These are phyloP conservation scores for Lanius ludovicianus DNA, from an alignment of 2,113 vertebrate species.

Conservation along the genomic window DNA sequence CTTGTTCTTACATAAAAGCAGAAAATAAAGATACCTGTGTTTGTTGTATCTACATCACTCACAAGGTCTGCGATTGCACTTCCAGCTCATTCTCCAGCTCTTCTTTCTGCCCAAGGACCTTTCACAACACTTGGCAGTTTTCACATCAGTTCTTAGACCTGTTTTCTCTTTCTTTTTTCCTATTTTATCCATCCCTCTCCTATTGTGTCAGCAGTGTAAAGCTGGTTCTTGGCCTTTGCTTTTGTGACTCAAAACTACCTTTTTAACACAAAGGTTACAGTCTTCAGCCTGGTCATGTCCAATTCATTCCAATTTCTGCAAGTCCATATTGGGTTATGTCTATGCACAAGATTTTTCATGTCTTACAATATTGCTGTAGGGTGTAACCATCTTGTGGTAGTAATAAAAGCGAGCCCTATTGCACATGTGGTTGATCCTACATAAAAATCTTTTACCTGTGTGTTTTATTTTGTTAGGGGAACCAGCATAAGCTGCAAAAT, in stretches of 20 bases:
- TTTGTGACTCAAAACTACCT: neutral
- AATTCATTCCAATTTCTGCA: neutral
- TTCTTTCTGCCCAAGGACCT: neutral
- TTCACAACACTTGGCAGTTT: neutral
- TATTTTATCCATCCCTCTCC: neutral
- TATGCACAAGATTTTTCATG: neutral
- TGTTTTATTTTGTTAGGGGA: constrained; percentile 6
- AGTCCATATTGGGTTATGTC: neutral
- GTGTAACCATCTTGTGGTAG: neutral
- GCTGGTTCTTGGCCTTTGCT: neutral
- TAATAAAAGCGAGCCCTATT: neutral
- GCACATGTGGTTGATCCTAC: neutral
- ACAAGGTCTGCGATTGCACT: neutral
- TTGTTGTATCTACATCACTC: neutral
- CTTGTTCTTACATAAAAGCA: neutral
- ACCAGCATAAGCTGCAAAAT: neutral
- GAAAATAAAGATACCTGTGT: neutral
- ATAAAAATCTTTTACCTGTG: neutral
- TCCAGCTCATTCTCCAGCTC: neutral
- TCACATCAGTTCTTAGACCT: rapidly evolving
- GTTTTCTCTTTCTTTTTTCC: neutral
- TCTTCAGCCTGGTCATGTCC: neutral
- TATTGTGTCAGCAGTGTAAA: neutral
- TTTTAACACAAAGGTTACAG: neutral
- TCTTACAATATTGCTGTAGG: neutral